A percentile compares a stretch with the other conserved stretches of the same genome.
These are phyloP conservation scores for Spatulosminthurus flaviceps DNA, from an alignment of 2,888 invertebrate species.

Conservation along the genomic window DNA sequence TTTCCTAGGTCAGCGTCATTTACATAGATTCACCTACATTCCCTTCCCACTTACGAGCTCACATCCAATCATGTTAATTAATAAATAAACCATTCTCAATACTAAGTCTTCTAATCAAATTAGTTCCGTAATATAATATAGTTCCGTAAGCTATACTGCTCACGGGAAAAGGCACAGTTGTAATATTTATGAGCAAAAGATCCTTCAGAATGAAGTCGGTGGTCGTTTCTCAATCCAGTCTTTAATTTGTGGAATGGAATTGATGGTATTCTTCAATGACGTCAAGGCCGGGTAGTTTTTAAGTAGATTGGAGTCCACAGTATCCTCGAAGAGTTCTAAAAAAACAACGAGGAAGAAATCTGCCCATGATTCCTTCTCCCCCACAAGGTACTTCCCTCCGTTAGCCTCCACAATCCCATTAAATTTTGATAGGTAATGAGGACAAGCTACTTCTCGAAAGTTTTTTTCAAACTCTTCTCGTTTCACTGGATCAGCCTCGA, in stretches of 20 bases:
- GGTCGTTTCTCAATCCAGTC: slow-evolving; percentile 49
- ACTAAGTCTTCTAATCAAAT: no score
- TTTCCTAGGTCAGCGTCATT: no score
- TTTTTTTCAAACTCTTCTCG: slow-evolving; percentile 35
- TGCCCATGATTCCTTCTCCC: slow-evolving; percentile 46
- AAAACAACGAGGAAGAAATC: slow-evolving; percentile 51
- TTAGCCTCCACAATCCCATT: slow-evolving; percentile 45
- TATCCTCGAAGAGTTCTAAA: slow-evolving; percentile 47
- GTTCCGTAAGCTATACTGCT: no score
- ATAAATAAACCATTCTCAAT: no score
- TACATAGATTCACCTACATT: no score
- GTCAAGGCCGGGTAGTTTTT: slow-evolving; percentile 46
- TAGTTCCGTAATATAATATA: no score
- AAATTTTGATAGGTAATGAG: slow-evolving; percentile 50
- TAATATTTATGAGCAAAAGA: not conserved
- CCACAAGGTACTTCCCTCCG: slow-evolving; percentile 51
- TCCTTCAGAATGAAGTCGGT: not conserved
- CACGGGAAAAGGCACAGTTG: no score
- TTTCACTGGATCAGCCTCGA: slow-evolving; percentile 46
- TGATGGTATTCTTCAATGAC: slow-evolving; percentile 34
- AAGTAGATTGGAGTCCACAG: slow-evolving; percentile 36
- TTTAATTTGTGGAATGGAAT: slow-evolving; percentile 50
- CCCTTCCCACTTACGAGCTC: no score
- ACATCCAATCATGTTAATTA: no score
- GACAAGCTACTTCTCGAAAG: slow-evolving; percentile 38